Conservation (phyloP, 2,888 invertebrate genomes). For the Lithophane ornitopus region DNA sequence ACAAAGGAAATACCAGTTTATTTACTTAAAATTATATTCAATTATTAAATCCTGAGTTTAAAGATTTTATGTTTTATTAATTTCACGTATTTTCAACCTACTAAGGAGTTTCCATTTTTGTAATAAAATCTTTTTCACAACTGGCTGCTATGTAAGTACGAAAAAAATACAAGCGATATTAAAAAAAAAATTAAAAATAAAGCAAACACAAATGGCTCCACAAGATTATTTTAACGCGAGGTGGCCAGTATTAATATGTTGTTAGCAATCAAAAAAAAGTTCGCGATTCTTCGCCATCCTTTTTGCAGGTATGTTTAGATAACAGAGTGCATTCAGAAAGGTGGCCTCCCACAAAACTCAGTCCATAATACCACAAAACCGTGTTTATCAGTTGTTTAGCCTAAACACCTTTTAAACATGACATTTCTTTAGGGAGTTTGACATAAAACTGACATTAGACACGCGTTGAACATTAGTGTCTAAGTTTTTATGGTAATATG, state of each 20-base stretch:
- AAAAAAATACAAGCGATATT: background rate
- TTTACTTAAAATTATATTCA: no score
- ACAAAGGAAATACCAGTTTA: no score
- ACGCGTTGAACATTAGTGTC: no score
- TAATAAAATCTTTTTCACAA: background rate
- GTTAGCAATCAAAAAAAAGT: background rate
- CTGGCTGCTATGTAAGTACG: background rate
- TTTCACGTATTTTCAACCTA: background rate
- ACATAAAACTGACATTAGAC: no score
- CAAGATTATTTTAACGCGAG: background rate
- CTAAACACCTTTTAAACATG: no score
- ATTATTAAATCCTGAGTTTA: no score
- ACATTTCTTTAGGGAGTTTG: no score
- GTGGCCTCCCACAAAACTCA: no score
- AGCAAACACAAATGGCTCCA: slow-evolving; percentile 3
- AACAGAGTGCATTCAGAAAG: background rate
- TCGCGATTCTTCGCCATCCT: background rate
- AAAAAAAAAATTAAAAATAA: background rate
- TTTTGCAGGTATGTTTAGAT: background rate
- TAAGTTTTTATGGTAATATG: no score
- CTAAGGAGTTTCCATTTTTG: background rate
- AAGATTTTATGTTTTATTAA: no score
- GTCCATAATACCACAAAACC: no score
- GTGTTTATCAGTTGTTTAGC: no score
- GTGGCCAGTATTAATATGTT: background rate